Evolutionary conservation across 2,888 invertebrate species (phyloP).

Genomic region (Galerucella pusilla): DNA sequence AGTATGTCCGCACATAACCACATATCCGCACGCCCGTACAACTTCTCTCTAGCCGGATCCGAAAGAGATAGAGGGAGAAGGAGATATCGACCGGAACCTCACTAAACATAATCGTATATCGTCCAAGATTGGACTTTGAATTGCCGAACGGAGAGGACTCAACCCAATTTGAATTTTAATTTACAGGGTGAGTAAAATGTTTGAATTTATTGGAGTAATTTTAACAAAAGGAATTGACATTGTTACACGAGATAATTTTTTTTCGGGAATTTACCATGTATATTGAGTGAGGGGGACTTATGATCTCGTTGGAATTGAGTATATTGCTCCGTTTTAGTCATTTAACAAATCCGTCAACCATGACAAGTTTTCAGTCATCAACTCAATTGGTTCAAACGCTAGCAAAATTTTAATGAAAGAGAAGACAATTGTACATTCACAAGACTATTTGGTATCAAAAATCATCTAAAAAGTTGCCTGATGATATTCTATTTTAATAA

Average conservation of each 20-base stretch:
- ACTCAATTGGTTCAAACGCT: no score
- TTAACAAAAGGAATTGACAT: slow-evolving; percentile 49
- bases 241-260: slow-evolving; percentile 44
- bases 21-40: slow-evolving; percentile 54
- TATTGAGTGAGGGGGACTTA: slow-evolving; percentile 44
- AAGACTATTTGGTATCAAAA: no score
- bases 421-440: no score
- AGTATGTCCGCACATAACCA: slow-evolving; percentile 66
- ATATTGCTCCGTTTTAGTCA: no score
- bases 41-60: slow-evolving; percentile 49
- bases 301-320: not conserved
- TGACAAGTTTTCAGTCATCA: no score
- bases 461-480: no score
- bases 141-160: slow-evolving; percentile 57
- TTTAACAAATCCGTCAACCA: no score
- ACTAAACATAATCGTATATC: slow-evolving; percentile 65
- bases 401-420: no score
- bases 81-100: slow-evolving; percentile 65
- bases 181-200: slow-evolving; percentile 63
- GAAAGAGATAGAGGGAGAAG: slow-evolving; percentile 40
- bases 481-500: no score
- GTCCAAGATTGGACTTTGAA: slow-evolving; percentile 66
- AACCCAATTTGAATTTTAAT: slow-evolving; percentile 66
- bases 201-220: slow-evolving; percentile 59
- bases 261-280: slow-evolving; percentile 44